Evolutionary conservation across 2,113 vertebrate species (phyloP), one percentile per base, ranked within the genome.

Genomic region (Nothobranchius kuhntae): DNA sequence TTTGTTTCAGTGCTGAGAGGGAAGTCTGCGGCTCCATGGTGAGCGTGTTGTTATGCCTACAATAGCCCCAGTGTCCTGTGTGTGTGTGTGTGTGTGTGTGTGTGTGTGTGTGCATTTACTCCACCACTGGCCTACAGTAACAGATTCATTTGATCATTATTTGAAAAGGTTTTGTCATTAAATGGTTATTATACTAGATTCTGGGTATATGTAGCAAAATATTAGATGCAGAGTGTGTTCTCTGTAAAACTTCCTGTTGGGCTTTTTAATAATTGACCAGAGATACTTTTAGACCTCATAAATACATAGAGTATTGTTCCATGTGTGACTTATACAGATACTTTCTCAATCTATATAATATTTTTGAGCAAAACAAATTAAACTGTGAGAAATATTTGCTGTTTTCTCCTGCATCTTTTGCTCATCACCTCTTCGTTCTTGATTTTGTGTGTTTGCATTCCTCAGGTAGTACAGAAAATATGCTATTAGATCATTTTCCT

Each of bases 1-100:
- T 77, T 57, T 75, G 75, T 64, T 75, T 54, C 45, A 50, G 24
- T 13, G 54, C 67, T 78, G 51, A 44, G 54, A 46, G 61, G 54
- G 36, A 82, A 76, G 58, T 56, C 53, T 84, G 60, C n/a, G 61
- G 61, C 61, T 81, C 71, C 78, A 83, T 81, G 67, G 81, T 60
- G 78, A 82, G 55, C 53, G 3, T 86, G 85, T 86, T 85, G 80
- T 86, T 85, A 86, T 77, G 74, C 65, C 61, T 77, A 77, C 81
- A 48, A 62, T 68, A 68, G 52, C 65, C 61, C 65, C 68, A 55
- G 72, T 65, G 55, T 75, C 80, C 85, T 77, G 3, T 56, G 71
- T 65, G 64, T 48, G 24, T 59, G 13, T 53, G 54, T 50, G 61
- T 52, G 46, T 59, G 47, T 42, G n/a, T 40, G 38, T 40, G 38